Evolutionary conservation across 2,797 vertebrate genomes (phyloP), one percentile per base, ranked within the genome.

Genomic region (Euthynnus affinis): DNA sequence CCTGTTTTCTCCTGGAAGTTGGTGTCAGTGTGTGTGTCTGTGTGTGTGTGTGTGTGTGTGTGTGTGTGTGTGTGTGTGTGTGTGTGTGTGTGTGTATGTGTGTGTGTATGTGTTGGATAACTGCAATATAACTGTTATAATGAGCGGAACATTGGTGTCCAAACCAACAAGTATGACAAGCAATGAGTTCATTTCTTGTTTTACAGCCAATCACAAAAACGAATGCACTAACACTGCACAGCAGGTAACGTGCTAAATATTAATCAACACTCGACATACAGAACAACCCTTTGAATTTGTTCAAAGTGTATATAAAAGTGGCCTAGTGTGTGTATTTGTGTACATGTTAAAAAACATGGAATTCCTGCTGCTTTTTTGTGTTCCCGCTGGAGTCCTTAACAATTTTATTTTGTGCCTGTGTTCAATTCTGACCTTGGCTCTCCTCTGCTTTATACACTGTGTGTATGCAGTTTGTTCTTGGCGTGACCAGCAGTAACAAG

Each of bases 161-260:
- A 84, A 80, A 75, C 46, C 46, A 49, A 49, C 27, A 79, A 49
- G 22, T 32, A 27, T 20, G 32, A 66, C 29, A 66, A 37, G 58
- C 37, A 57, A 42, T 85, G 64, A 87, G 29, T 69, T 84, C 2
- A 85, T 76, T 81, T 89, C 73, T 78, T 83, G 56, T 58, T 76
- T 77, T 5, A n/a, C 10, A 60, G 74, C 48, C 81, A 84, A 63
- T 76, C 34, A 81, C 58, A 82, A 22, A 65, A 86, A 25, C 53
- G 69, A 63, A 79, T 55, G 52, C 59, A 77, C 37, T 66, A 61
- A 53, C 49, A 55, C 7, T 1, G 32, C 15, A 37, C 25, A 32
- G 13, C 0, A 1, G 13, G 7, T 52, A 34, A 78, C 40, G 20
- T 44, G 8, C 51, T 56, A 59, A 77, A 70, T 68, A 66, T 75